A percentile compares a stretch with the other conserved stretches of the same genome.
Evolutionary conservation across 2,888 invertebrate species (phyloP).

Genomic region (Drosophila subquinaria): DNA sequence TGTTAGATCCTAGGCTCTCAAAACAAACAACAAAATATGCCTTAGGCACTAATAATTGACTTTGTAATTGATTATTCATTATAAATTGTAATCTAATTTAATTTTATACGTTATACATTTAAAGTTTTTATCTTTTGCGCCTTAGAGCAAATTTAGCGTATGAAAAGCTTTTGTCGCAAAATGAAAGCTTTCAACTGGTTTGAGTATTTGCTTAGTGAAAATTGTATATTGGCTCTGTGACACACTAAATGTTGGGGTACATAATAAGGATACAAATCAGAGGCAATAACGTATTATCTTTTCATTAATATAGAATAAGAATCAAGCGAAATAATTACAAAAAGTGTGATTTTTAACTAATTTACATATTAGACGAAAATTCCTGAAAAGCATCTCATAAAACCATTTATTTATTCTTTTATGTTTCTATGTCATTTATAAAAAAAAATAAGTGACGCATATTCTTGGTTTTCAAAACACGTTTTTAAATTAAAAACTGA

Average conservation of each 20-base stretch:
- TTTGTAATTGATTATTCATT: slow-evolving; percentile 3
- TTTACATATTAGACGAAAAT: too few species aligned
- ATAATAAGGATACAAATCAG: not conserved
- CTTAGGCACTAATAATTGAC: not conserved
- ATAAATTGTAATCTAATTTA: not conserved
- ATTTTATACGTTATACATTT: not conserved
- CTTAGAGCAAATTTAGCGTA: too few species aligned
- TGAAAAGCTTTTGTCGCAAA: not conserved
- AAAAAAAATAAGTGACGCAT: not conserved
- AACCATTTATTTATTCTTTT: too few species aligned
- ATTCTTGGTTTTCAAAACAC: not conserved
- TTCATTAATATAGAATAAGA: too few species aligned
- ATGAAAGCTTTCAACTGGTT: slow-evolving; percentile 16
- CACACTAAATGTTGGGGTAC: not conserved
- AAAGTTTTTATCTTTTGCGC: too few species aligned
- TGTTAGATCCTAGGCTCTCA: not conserved
- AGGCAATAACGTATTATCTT: not conserved
- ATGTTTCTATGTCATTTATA: not conserved
- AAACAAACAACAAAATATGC: not conserved
- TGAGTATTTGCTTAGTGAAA: slow-evolving; percentile 19
- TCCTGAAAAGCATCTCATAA: too few species aligned
- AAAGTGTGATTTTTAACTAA: too few species aligned
- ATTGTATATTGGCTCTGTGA: not conserved
- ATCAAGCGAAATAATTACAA: too few species aligned
- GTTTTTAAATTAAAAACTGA: not conserved